phyloP scores from a whole-genome alignment of 2,888 invertebrate genomes.

The Drosophila neonasuta region DNA sequence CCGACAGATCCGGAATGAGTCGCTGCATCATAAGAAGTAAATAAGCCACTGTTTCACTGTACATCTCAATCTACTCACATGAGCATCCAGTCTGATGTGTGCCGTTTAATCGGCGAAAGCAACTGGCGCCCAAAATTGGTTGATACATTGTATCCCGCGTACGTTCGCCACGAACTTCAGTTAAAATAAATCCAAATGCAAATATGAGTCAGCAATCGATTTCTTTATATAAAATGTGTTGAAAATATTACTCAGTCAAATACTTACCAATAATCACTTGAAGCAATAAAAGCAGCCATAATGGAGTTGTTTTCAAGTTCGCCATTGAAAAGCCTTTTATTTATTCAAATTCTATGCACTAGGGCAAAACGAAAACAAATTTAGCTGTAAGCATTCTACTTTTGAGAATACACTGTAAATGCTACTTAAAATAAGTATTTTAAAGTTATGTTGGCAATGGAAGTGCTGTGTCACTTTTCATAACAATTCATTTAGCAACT shows the following conservation, averaged over 20 bases:
- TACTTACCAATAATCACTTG: constrained; percentile 52
- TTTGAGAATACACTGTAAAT: not conserved
- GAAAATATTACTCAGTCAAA: not conserved
- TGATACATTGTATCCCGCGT: constrained; percentile 92
- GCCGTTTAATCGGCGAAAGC: constrained; percentile 95
- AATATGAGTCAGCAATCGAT: constrained; percentile 45
- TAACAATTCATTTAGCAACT: too few species aligned
- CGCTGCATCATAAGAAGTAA: constrained; percentile 61
- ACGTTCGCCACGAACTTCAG: constrained; percentile 79
- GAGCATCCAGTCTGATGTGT: constrained; percentile 98
- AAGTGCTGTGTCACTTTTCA: not conserved
- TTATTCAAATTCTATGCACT: not conserved
- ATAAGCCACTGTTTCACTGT: not conserved
- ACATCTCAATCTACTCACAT: constrained; percentile 86
- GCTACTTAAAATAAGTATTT: constrained; percentile 26
- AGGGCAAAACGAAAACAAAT: constrained; percentile 23
- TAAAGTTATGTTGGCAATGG: not conserved
- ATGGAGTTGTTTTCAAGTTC: constrained; percentile 36
- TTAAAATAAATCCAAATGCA: constrained; percentile 5
- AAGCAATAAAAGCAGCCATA: constrained; percentile 63
- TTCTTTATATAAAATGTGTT: not conserved
- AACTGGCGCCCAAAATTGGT: constrained; percentile 88
- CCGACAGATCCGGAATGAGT: constrained; percentile 90
- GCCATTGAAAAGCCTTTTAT: constrained; percentile 48
- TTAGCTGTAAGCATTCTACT: not conserved